Percentiles rank a stretch among this genome's conserved stretches.
Evolutionary conservation across 2,888 invertebrate genomes (phyloP).

Genomic region (Sceliomorpha sp.): DNA sequence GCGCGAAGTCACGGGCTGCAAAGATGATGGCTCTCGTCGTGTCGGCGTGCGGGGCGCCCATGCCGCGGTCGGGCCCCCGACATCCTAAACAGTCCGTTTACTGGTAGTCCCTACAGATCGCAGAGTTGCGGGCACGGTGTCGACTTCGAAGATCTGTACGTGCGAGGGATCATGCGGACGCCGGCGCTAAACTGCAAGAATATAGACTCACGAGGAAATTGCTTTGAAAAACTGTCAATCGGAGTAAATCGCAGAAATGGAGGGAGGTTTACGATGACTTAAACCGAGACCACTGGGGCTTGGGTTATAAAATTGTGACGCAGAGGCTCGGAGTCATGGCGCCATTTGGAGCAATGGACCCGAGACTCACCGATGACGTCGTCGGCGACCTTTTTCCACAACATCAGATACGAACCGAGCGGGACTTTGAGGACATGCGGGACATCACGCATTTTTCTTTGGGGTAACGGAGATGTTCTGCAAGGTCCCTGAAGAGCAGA

Average conservation of each 20-base stretch:
- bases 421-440: too few relatives aligned
- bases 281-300: slow-evolving; percentile 27
- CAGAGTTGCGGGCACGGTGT: slow-evolving; percentile 13
- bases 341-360: too few relatives aligned
- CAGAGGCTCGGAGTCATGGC: slow-evolving; percentile 5
- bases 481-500: not conserved
- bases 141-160: not conserved
- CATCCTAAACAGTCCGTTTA: not conserved
- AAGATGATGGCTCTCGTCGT: not conserved
- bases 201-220: slow-evolving; percentile 5
- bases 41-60: slow-evolving; percentile 6
- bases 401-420: too few relatives aligned
- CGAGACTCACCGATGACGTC: too few relatives aligned
- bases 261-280: slow-evolving; percentile 8
- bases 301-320: slow-evolving; percentile 24
- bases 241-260: slow-evolving; percentile 10
- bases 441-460: too few relatives aligned
- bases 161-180: slow-evolving; percentile 1
- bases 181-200: not conserved
- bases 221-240: not conserved
- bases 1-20: not conserved
- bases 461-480: too few relatives aligned
- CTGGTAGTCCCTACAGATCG: slow-evolving; percentile 7
- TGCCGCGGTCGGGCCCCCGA: not conserved
- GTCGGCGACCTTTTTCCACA: slow-evolving; percentile 14